These are phyloP conservation scores for Agapornis roseicollis DNA, from an alignment of 2,113 vertebrate genomes.

Conservation along the genomic window DNA sequence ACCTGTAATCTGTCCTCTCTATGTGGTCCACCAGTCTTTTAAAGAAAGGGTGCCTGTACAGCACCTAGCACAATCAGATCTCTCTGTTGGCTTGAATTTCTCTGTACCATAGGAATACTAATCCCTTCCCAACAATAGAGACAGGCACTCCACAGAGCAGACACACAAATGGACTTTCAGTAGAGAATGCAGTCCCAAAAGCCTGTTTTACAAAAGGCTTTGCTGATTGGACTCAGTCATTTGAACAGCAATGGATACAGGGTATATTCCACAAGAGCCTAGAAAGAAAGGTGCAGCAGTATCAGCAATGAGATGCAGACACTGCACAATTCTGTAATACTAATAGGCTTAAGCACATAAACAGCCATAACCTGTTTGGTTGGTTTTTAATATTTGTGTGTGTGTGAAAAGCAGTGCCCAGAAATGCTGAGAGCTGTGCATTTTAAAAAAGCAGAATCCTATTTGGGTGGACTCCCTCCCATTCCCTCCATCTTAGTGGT, in stretches of 20 bases:
- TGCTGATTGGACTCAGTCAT: conserved; percentile 54
- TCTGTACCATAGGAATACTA: conserved; percentile 32
- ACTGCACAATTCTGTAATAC: not conserved
- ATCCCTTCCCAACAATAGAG: conserved; percentile 59
- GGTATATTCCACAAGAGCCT: conserved; percentile 18
- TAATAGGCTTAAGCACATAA: not conserved
- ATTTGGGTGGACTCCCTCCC: not conserved
- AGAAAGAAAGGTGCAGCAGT: conserved; percentile 31
- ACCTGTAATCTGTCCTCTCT: not conserved
- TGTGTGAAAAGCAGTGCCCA: not conserved
- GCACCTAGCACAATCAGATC: conserved; percentile 26
- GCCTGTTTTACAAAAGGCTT: conserved; percentile 61
- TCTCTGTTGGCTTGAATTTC: conserved; percentile 29
- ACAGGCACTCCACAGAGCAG: conserved; percentile 41
- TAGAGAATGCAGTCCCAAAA: conserved; percentile 34
- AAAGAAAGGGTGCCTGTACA: not conserved
- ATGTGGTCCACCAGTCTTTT: not conserved
- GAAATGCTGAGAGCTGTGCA: not conserved
- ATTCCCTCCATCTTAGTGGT: not conserved
- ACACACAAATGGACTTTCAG: conserved; percentile 59
- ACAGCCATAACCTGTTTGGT: not conserved
- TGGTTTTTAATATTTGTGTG: not conserved
- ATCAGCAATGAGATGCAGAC: conserved; percentile 20
- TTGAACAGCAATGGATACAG: not conserved
- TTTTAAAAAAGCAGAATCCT: not conserved